Evolutionary conservation across 2,888 invertebrate species (phyloP), one percentile per base, ranked within the genome.

Genomic region (Ormyrus pomaceus): DNA sequence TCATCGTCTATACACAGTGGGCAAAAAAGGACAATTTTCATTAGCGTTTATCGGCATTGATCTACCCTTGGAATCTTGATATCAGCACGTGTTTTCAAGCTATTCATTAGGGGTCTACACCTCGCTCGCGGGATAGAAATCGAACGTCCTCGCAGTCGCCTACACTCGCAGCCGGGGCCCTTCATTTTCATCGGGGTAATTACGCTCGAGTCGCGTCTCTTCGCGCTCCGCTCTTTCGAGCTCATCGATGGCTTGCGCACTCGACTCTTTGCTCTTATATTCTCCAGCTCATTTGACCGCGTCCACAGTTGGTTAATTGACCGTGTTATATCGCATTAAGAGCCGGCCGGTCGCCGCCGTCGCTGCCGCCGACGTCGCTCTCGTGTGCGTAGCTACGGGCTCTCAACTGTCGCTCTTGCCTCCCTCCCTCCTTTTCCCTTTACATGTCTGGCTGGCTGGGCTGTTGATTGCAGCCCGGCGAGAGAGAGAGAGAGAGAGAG

Each of bases 271-370:
- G 66, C 62, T 68, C 69, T 74, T 69, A 55, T 55, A 69, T 69
- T 56, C 78, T 62, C 34, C 53, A 34, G 80, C 56, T 77, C 69
- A 71, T 80, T 72, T 76, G 76, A 77, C 61, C 76, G 81, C 62
- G 72, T 75, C 70, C 66, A 71, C 66, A 50, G 58, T 64, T 74
- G 69, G 78, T 84, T 83, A 83, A 84, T 84, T 84, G 83, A 83
- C 81, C 84, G 82, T 84, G 83, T 83, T 83, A 84, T 84, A 83
- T 81, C 78, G 83, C 81, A 82, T 83, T 80, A 82, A 84, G 82
- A 82, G 81, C 62, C 68, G 45, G 69, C 70, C 5, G 34, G 62
- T 62, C 50, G 73, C 70, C 5, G 19, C 1, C 19, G 0, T 1
- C 19, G 19, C 19, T 1, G 19, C 34, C 34, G 34, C 34, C 34